phyloP scores from a whole-genome alignment of 2,888 invertebrate species.

The Xylocampa areola region DNA sequence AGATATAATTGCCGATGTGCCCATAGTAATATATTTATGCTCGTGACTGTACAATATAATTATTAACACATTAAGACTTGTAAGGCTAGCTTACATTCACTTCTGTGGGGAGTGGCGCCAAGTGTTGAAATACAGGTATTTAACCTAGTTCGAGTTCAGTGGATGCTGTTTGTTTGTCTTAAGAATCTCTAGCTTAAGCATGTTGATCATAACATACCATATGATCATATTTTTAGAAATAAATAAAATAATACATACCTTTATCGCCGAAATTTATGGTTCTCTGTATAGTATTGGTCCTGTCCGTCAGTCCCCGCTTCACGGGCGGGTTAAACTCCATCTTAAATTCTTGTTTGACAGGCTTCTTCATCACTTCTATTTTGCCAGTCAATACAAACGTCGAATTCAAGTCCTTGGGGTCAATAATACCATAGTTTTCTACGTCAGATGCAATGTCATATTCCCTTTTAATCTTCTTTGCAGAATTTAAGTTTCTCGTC shows the following conservation, averaged over 20 bases:
- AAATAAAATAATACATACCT: constrained; percentile 65
- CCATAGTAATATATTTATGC: too few species aligned
- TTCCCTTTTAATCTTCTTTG: constrained; percentile 79
- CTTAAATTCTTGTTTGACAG: constrained; percentile 63
- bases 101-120: too few species aligned
- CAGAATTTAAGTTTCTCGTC: constrained; percentile 74
- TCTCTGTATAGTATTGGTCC: constrained; percentile 77
- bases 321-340: constrained; percentile 56
- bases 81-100: too few species aligned
- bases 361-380: constrained; percentile 68
- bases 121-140: too few species aligned
- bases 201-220: too few species aligned
- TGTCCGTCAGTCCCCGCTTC: constrained; percentile 76
- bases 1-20: too few species aligned
- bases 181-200: too few species aligned
- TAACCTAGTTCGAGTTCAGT: too few species aligned
- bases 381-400: constrained; percentile 84
- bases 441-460: constrained; percentile 63
- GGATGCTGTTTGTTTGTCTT: too few species aligned
- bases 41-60: too few species aligned
- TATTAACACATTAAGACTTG: too few species aligned
- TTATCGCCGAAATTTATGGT: constrained; percentile 74
- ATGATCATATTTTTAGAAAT: too few species aligned
- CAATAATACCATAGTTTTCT: constrained; percentile 73
- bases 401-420: constrained; percentile 81